phyloP scores from a whole-genome alignment of 2,113 vertebrate species.

The Chloebia gouldiae region DNA sequence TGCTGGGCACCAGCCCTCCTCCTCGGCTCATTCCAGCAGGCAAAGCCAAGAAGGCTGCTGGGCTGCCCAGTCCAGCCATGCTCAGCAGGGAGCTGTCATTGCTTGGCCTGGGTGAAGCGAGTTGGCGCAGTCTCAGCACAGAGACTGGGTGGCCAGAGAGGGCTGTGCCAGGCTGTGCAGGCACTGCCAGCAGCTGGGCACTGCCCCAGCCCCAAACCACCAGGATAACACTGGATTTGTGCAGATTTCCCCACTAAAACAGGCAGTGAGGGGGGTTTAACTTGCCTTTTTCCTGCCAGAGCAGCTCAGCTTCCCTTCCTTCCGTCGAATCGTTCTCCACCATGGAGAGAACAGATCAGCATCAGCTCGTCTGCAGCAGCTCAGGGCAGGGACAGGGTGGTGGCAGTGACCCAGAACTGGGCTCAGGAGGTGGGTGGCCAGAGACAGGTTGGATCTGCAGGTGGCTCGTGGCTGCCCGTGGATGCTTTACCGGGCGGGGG shows the following conservation, averaged over 20 bases:
- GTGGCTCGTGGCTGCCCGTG: background rate
- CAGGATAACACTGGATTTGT: constrained; percentile 25
- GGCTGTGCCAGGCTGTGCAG: constrained; percentile 22
- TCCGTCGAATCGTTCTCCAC: fast-evolving
- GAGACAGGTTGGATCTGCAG: background rate
- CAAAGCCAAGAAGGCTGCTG: background rate
- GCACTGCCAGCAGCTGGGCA: constrained; percentile 27
- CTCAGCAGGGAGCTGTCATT: background rate
- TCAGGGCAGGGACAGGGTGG: background rate
- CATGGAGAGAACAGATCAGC: fast-evolving
- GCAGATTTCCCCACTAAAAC: constrained; percentile 11
- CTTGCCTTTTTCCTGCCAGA: background rate
- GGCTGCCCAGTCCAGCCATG: background rate
- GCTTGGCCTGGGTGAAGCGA: background rate
- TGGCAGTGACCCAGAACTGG: background rate
- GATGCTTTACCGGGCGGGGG: fast-evolving
- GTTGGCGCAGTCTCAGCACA: background rate
- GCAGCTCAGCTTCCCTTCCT: background rate
- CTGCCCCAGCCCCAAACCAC: background rate
- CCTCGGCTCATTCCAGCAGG: background rate
- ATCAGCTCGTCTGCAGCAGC: background rate
- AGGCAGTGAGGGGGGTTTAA: background rate
- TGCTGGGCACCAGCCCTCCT: background rate
- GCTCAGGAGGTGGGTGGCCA: background rate
- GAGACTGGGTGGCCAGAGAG: background rate